Base-by-base conservation (phyloP, 1,140 invertebrate genomes). In the Aphidius gifuensis region DNA sequence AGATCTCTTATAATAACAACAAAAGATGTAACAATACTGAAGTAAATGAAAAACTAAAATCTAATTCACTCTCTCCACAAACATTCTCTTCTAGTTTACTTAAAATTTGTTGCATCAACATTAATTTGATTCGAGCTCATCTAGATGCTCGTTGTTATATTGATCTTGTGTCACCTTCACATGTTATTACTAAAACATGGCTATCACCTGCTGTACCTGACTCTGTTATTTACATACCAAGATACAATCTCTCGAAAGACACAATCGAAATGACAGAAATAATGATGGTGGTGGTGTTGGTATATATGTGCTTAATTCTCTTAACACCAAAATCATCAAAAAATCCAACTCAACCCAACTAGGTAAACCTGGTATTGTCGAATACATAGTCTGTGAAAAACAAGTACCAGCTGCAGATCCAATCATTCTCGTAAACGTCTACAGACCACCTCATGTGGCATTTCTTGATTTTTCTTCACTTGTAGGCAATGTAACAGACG, bases 181-280 rank as follows among this genome's bases (percentile, higher is more conserved):
- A 51, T 51, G 49, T 51, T 6, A 51, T 51, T 21, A 4, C 49
- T 23, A 23, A 51, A 9, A 51, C 49, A 4, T 32, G 38, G 21
- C 49, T 51, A 7, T 21, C 16, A 6, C 21, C 49, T 23, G 4
- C 6, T 21, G 21, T 56, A 40, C 32, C 38, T 8, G 43, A 6
- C 39, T 11, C 32, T 68, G 75, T 43, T 46, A 68, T 46, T 42
- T 61, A 61, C 4, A 66, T 65, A n/a, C 5, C 9, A 3, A 53
- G 47, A 9, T 65, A 65, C 43, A 16, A 7, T 6, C 9, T 65
- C 3, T 43, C 51, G n/a, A n/a, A n/a, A n/a, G n/a, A n/a, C n/a
- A n/a, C n/a, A n/a, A n/a, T n/a, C 16, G 64, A 2, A n/a, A 45
- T 1, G 64, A 65, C 43, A 3, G 64, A 3, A 54, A 43, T 16